phyloP scores from a whole-genome alignment of 2,888 invertebrate genomes.

The Dichetophora obliterata region DNA sequence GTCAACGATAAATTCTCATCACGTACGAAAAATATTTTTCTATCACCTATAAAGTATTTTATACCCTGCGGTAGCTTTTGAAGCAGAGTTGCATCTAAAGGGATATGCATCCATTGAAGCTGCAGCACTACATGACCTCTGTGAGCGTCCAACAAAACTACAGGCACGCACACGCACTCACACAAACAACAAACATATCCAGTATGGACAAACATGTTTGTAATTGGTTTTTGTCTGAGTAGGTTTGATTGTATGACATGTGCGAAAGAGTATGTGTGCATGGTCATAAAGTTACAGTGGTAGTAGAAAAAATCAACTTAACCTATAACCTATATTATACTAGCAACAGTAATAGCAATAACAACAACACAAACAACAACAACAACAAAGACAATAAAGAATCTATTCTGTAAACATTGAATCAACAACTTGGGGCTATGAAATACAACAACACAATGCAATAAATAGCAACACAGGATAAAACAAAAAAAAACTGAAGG shows the following conservation, averaged over 20 bases:
- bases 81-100: neutral
- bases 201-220: no score
- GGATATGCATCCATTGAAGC: no score
- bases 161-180: no score
- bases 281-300: no score
- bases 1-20: constrained; percentile 65
- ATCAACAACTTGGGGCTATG: constrained; percentile 22
- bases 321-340: no score
- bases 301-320: no score
- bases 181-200: no score
- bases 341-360: neutral
- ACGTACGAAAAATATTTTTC: constrained; percentile 67
- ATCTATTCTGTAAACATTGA: constrained; percentile 10
- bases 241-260: no score
- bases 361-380: neutral
- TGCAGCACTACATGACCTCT: no score
- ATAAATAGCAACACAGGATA: neutral
- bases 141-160: no score
- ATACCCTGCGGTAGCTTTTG: constrained; percentile 52
- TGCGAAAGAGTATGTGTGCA: no score
- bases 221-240: no score
- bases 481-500: neutral
- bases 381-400: neutral
- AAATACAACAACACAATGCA: neutral
- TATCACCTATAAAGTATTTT: constrained; percentile 61